Base-by-base conservation (phyloP, 2,888 invertebrate species). In the Monopis laevigella region DNA sequence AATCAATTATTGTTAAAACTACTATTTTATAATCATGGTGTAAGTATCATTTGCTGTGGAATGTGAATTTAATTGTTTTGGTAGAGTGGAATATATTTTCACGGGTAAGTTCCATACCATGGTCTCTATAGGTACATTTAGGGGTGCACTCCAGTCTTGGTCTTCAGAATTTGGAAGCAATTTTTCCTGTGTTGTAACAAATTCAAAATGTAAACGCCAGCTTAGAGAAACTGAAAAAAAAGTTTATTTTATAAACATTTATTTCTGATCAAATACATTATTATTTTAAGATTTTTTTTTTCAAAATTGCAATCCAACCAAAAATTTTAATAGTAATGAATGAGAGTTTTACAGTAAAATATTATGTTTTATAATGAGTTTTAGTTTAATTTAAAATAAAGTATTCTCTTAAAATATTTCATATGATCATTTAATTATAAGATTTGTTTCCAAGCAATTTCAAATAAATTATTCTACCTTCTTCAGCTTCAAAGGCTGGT, bases 31-130 rank as follows among this genome's bases (percentile, higher is more conserved):
- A 18, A 50, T 62, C 59, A 82, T 60, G 6, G 73, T 73, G 47
- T 80, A 81, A 14, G 71, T 70, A 58, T 81, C 80, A 64, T 65
- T 75, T 27, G 69, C 74, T 11, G 70, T 59, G 45, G 81, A 70
- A 53, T 88, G 86, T 54, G 89, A 88, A 34, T 88, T 87, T 14
- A 92, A 89, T 62, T 91, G 90, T 49, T 87, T 82, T 0, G 96
- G 96, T 48, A 93, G 87, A 4, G 97, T 94, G 0, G 98, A 93
- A 70, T 93, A 95, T 44, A 98, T 87, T 58, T 92, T 93, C 41
- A 99, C 89, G 0, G 98, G 97, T 41, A 98, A 82, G 74, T 98
- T 96, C 98, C 98, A 99, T 10, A 96, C 90, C 96, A 98, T 97
- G 1, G 98, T 98, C 73, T 99, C 98, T 44, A 98, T 96, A 8